A percentile compares a stretch with the other conserved stretches of the same genome.
Evolutionary conservation across 2,797 vertebrate genomes (phyloP).

Genomic region (Betta splendens): DNA sequence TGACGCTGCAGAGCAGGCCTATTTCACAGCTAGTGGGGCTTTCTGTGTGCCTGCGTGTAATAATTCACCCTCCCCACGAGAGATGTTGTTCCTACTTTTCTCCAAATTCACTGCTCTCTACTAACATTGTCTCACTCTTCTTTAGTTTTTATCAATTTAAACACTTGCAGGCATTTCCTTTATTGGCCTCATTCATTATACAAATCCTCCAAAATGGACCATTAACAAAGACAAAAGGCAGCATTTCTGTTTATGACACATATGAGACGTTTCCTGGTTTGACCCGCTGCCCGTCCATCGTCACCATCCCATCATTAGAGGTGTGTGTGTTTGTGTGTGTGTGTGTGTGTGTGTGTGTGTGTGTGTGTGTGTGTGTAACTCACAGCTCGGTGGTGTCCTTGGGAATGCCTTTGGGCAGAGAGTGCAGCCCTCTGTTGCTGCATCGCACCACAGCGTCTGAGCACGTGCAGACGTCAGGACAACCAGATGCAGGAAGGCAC

Average conservation of each 20-base stretch:
- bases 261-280: constrained; percentile 1
- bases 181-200: constrained; percentile 14
- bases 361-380: constrained; percentile 67
- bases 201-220: background rate
- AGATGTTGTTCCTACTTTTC: constrained; percentile 20
- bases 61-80: constrained; percentile 25
- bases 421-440: constrained; percentile 91
- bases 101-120: constrained; percentile 32
- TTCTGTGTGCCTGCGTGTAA: constrained; percentile 21
- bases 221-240: background rate
- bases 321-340: background rate
- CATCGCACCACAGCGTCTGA: constrained; percentile 93
- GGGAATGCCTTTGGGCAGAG: constrained; percentile 92
- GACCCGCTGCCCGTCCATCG: constrained; percentile 3
- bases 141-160: constrained; percentile 30
- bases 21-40: constrained; percentile 60
- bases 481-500: constrained; percentile 90
- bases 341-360: constrained; percentile 4
- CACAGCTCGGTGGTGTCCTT: constrained; percentile 97
- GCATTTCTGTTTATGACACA: constrained; percentile 8
- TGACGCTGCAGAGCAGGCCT: constrained; percentile 65
- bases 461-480: constrained; percentile 93
- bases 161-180: constrained; percentile 22
- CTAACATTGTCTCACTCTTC: constrained; percentile 34
- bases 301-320: no score